These are phyloP conservation scores for Lagopus leucura DNA, from an alignment of 2,113 vertebrate genomes.

Conservation along the genomic window DNA sequence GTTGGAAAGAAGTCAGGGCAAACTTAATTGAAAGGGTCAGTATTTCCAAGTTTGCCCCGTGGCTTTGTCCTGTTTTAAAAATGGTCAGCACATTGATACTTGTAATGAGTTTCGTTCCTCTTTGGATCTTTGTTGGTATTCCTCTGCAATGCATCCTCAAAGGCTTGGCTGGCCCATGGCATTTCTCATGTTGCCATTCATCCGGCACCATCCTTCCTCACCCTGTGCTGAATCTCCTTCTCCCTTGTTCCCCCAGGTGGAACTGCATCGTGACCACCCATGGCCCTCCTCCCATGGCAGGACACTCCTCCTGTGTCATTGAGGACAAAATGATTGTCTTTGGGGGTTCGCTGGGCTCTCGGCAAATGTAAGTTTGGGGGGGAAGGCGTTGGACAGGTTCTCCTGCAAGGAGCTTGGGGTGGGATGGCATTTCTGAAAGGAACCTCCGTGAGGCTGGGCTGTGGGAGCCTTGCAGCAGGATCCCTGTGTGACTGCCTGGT, in stretches of 20 bases:
- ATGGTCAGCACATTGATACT: neutral
- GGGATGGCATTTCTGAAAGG: accelerated
- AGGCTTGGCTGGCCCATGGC: neutral
- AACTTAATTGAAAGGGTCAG: constrained; percentile 38
- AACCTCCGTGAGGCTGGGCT: neutral
- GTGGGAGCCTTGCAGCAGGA: neutral
- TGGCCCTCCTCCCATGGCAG: constrained; percentile 97
- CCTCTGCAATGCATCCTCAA: neutral
- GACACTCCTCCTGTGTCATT: constrained; percentile 96
- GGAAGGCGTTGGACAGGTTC: accelerated
- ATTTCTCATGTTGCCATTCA: neutral
- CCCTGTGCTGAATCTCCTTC: neutral
- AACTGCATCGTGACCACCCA: constrained; percentile 98
- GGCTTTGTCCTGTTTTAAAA: constrained; percentile 21
- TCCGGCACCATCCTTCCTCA: accelerated
- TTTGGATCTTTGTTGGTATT: constrained; percentile 9
- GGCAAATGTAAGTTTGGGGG: constrained; percentile 89
- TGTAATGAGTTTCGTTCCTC: neutral
- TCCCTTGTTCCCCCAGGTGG: constrained; percentile 84
- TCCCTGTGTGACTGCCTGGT: neutral
- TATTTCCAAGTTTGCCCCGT: neutral
- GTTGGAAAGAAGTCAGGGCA: neutral
- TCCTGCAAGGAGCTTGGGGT: neutral
- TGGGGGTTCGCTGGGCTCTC: constrained; percentile 93
- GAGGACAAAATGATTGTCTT: constrained; percentile 96